Base-by-base conservation (phyloP, 2,797 vertebrate species). In the Channa striata region DNA sequence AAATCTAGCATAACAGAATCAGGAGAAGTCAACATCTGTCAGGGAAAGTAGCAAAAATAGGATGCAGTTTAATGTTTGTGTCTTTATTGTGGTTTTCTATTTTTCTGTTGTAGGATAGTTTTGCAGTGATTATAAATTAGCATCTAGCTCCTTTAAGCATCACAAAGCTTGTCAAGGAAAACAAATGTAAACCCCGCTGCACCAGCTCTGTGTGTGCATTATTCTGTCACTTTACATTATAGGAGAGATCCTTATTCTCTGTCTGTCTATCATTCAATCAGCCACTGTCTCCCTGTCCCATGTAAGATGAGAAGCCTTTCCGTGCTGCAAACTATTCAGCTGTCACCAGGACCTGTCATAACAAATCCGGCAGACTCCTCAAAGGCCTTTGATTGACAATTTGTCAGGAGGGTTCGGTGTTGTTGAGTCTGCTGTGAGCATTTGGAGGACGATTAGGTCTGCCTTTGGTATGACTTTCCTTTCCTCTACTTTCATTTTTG, bases 331-430 rank as follows among this genome's bases (percentile, higher is more conserved):
- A 56, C 64, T 77, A 77, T 83, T 88, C 77, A 86, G 79, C 83
- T 89, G 77, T 85, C 87, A 82, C 48, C 64, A 68, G 58, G 60
- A 77, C 57, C 80, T 81, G 80, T 89, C 90, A 90, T 77, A 90
- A 90, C 84, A 89, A 81, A 83, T 72, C 73, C 19, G 11, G 48
- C 46, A 17, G 60, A 58, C 42, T 19, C 75, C 80, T 83, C 62
- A 63, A 71, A 84, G 76, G 57, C 65, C 60, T 63, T 63, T 82
- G 87, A 89, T 79, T 86, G 85, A 88, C 76, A 84, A 69, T 74
- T 72, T 61, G 54, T 84, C 72, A 70, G 42, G 42, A 59, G 66
- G 48, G 61, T 66, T 72, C 51, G 25, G 39, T 47, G 79, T 78
- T 81, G 63, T 76, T 66, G 80, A 74, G 64, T 69, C 58, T 56